phyloP scores from a whole-genome alignment of 1,140 invertebrate genomes.

The Meloidogyne hapla region DNA sequence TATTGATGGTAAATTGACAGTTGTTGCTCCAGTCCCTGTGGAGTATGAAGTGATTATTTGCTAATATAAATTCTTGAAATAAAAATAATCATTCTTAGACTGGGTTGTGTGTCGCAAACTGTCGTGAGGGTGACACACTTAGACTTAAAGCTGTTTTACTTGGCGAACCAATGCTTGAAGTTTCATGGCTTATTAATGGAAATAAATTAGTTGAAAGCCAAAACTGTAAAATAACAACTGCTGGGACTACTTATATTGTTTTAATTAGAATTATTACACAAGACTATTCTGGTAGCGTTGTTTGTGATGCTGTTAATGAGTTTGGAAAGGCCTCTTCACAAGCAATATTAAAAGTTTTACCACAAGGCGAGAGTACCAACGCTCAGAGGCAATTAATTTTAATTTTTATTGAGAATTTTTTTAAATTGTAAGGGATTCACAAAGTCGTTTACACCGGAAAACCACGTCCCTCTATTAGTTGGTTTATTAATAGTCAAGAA shows the following conservation, averaged over 20 bases:
- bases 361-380: conserved; percentile 63
- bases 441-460: conserved; percentile 67
- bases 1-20: conserved; percentile 82
- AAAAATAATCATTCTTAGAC: conserved; percentile 21
- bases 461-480: conserved; percentile 58
- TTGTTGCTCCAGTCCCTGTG: conserved; percentile 66
- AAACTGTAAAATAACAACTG: conserved; percentile 64
- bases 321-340: conserved; percentile 78
- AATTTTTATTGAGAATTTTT: conserved; percentile 53
- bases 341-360: conserved; percentile 75
- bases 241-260: conserved; percentile 73
- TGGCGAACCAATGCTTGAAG: conserved; percentile 59
- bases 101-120: conserved; percentile 60
- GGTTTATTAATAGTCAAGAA: conserved; percentile 64
- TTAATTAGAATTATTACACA: conserved; percentile 75
- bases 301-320: conserved; percentile 75
- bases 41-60: conserved; percentile 55
- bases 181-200: conserved; percentile 61
- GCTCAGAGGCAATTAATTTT: too few relatives aligned
- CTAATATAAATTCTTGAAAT: not conserved
- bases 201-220: conserved; percentile 61
- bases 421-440: conserved; percentile 66
- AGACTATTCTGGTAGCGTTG: conserved; percentile 72
- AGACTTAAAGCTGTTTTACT: conserved; percentile 62
- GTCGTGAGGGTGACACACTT: conserved; percentile 62